phyloP scores from a whole-genome alignment of 2,797 vertebrate genomes.

The Clarias pachynema region DNA sequence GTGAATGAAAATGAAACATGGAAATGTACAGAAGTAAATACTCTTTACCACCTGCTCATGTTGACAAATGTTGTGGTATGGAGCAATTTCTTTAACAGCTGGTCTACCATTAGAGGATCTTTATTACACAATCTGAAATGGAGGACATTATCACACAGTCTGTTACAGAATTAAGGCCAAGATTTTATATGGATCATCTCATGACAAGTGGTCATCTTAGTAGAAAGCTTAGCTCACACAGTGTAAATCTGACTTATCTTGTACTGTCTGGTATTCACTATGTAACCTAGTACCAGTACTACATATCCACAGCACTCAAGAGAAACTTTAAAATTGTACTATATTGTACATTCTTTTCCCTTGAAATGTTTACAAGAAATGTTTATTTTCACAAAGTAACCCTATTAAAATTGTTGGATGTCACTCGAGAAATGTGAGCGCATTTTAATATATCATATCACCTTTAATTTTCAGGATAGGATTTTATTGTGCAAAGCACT shows the following conservation, averaged over 20 bases:
- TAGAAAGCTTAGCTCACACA: background rate
- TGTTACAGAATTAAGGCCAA: background rate
- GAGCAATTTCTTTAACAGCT: background rate
- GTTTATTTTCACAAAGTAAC: background rate
- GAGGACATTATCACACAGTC: background rate
- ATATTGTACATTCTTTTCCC: background rate
- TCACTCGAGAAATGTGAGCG: background rate
- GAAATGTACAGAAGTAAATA: background rate
- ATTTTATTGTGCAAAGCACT: no score
- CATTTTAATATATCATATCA: background rate
- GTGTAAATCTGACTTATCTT: background rate
- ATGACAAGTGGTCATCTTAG: background rate
- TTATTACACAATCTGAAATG: background rate
- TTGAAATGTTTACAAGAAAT: background rate
- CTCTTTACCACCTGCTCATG: background rate
- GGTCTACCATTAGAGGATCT: background rate
- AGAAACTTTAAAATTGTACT: background rate
- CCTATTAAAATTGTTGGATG: background rate
- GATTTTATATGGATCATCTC: background rate
- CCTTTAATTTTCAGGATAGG: background rate
- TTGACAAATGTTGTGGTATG: background rate
- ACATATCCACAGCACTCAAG: background rate
- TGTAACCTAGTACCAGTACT: background rate
- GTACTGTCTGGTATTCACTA: background rate
- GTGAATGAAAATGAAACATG: background rate